Conservation (phyloP, 1,140 invertebrate species). For the Eumaeus atala region DNA sequence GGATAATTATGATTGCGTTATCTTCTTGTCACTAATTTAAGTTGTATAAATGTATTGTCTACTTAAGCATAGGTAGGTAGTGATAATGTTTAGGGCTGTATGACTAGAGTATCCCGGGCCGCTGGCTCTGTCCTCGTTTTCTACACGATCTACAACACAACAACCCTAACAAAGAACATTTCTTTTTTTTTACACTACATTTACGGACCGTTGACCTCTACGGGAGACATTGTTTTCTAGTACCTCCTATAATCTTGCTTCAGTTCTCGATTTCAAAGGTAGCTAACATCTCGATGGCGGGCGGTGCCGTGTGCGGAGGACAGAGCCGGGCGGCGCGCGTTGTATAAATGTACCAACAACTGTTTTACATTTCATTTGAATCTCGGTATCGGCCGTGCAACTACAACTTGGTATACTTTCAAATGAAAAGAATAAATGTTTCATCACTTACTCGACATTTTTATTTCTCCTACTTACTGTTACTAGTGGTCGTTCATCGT, state of each 20-base stretch:
- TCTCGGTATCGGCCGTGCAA: conserved; percentile 68
- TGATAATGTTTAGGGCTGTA: conserved; percentile 36
- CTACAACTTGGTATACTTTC: conserved; percentile 70
- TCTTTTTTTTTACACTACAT: no score
- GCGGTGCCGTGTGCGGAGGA: neutral
- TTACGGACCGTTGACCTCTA: no score
- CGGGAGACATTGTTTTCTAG: neutral
- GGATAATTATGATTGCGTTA: conserved; percentile 58
- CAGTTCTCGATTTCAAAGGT: no score
- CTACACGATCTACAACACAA: no score
- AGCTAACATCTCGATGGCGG: no score
- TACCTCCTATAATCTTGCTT: neutral
- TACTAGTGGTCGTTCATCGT: no score
- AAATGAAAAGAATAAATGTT: conserved; percentile 72
- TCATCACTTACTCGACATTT: conserved; percentile 51
- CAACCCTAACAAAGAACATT: no score
- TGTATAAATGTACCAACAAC: conserved; percentile 58
- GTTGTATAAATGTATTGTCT: conserved; percentile 72
- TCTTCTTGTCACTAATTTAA: conserved; percentile 72
- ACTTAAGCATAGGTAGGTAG: conserved; percentile 70
- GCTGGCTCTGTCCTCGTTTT: no score
- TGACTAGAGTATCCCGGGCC: no score
- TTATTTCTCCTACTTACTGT: conserved; percentile 33
- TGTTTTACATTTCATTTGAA: conserved; percentile 71
- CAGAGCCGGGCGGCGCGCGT: conserved; percentile 20